These are phyloP conservation scores for Nasonovia ribisnigri DNA, from an alignment of 2,888 invertebrate genomes.

Conservation along the genomic window DNA sequence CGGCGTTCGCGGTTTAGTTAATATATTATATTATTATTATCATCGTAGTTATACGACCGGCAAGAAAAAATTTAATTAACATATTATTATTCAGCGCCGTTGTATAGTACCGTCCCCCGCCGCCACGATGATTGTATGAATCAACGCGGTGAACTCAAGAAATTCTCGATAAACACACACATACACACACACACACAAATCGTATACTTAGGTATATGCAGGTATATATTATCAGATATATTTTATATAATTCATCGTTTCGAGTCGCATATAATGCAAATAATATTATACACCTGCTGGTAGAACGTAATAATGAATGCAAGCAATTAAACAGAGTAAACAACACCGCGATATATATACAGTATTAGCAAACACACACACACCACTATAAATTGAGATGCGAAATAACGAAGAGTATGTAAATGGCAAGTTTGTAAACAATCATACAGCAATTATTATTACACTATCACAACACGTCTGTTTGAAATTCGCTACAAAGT, in stretches of 20 bases:
- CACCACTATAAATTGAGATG: background rate
- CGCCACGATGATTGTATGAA: background rate
- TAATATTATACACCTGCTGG: background rate
- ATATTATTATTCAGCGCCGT: too few relatives aligned
- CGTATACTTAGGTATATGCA: background rate
- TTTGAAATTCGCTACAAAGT: background rate
- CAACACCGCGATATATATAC: background rate
- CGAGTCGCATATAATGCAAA: background rate
- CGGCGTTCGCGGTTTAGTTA: too few relatives aligned
- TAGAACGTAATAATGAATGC: background rate
- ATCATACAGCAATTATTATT: slow-evolving; percentile 19
- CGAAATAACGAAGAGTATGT: slow-evolving; percentile 20
- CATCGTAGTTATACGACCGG: too few relatives aligned
- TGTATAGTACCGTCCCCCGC: too few relatives aligned
- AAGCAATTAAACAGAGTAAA: slow-evolving; percentile 36
- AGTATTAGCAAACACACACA: background rate
- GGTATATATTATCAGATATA: background rate
- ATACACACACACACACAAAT: too few relatives aligned
- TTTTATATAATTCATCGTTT: background rate
- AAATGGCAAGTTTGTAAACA: slow-evolving; percentile 24
- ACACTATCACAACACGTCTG: background rate
- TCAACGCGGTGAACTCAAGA: background rate
- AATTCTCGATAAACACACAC: background rate
- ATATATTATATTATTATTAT: too few relatives aligned
- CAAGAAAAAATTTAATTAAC: too few relatives aligned